Conservation (phyloP, 37 sponge, comb jelly and placozoan genomes). For the Beroe forskalii region DNA sequence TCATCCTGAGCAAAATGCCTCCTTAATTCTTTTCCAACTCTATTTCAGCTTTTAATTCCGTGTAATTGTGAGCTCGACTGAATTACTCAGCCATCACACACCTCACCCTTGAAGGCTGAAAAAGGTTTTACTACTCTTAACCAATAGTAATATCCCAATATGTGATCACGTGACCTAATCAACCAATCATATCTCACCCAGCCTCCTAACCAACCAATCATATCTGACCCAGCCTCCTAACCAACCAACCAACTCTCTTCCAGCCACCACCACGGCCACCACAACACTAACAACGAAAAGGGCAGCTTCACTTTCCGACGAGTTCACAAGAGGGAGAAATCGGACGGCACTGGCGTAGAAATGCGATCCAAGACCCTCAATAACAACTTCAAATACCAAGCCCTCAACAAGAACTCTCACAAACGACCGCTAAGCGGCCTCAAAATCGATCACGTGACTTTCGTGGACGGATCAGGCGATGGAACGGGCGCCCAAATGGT, state of each 20-base stretch:
- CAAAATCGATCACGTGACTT: slow-evolving; percentile 45
- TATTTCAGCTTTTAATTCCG: no score
- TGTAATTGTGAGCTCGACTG: no score
- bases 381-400: slow-evolving; percentile 60
- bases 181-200: no score
- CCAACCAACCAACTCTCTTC: background rate
- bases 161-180: no score
- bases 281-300: background rate
- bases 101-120: no score
- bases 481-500: slow-evolving; percentile 6
- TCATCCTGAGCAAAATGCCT: no score
- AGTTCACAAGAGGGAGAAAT: slow-evolving; percentile 33
- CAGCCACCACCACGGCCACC: slow-evolving; percentile 8
- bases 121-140: no score
- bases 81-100: no score
- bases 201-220: no score
- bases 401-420: slow-evolving; percentile 13
- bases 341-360: background rate
- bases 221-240: no score
- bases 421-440: slow-evolving; percentile 22
- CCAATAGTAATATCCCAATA: no score
- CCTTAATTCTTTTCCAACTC: no score
- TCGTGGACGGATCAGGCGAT: background rate
- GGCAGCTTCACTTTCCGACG: slow-evolving; percentile 16
- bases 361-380: slow-evolving; percentile 52